These are phyloP conservation scores for Scaptomyza tumidula DNA, from an alignment of 2,888 invertebrate genomes.

Conservation along the genomic window DNA sequence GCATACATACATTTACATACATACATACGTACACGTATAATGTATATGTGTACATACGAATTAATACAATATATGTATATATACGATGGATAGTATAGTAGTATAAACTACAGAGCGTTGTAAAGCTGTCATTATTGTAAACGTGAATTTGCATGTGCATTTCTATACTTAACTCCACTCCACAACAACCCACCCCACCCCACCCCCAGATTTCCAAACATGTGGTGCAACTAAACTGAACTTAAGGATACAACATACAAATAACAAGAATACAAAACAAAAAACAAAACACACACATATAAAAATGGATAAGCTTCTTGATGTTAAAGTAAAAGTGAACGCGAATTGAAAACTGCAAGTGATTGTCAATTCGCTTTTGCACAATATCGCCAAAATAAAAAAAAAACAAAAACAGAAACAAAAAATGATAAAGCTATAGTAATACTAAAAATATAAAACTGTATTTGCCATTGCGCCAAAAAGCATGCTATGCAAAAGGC, in stretches of 20 bases:
- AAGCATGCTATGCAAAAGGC: slow-evolving; percentile 12
- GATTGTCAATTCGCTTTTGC: slow-evolving; percentile 20
- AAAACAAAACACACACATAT: not conserved
- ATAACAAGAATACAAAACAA: not conserved
- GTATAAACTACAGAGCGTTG: slow-evolving; percentile 31
- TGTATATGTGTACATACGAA: slow-evolving; percentile 19
- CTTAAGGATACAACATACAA: slow-evolving; percentile 19
- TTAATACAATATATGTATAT: slow-evolving; percentile 17
- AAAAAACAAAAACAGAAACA: not conserved
- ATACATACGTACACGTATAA: slow-evolving; percentile 1
- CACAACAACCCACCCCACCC: not conserved
- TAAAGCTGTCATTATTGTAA: slow-evolving; percentile 52
- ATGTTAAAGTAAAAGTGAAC: slow-evolving; percentile 11
- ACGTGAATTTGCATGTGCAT: slow-evolving; percentile 16
- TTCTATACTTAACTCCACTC: slow-evolving; percentile 10
- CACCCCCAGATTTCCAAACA: slow-evolving; percentile 10
- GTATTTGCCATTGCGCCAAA: slow-evolving; percentile 8
- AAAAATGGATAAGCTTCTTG: slow-evolving; percentile 11
- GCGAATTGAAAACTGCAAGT: slow-evolving; percentile 7
- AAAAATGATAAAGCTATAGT: not conserved
- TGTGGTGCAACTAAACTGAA: slow-evolving; percentile 54
- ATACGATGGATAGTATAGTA: slow-evolving; percentile 21
- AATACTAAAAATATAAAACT: not conserved
- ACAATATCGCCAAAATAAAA: slow-evolving; percentile 17
- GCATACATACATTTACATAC: slow-evolving; percentile 18